Percentiles rank a stretch among this genome's conserved stretches.
These are phyloP conservation scores for Lepidotrigona ventralis DNA, from an alignment of 1,140 invertebrate genomes.

Conservation along the genomic window DNA sequence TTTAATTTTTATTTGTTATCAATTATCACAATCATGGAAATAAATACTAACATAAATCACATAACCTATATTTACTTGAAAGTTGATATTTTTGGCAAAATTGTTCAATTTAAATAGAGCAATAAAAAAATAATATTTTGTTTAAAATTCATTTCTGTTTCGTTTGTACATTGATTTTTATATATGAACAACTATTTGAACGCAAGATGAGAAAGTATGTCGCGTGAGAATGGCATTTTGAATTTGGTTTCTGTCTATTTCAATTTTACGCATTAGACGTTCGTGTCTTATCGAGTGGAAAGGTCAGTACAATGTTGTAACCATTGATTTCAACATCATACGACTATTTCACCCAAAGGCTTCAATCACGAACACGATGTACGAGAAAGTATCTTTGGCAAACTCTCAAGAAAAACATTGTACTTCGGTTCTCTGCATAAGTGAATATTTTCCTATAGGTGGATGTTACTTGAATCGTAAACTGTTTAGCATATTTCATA, in stretches of 20 bases:
- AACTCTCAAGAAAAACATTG: background rate
- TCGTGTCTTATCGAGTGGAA: background rate
- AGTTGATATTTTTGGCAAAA: no score
- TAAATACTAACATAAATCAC: no score
- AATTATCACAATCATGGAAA: no score
- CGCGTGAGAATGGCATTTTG: background rate
- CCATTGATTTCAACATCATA: background rate
- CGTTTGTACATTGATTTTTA: background rate
- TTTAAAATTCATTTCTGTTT: no score
- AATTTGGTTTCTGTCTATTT: background rate
- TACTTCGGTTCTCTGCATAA: background rate
- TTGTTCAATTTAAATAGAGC: no score
- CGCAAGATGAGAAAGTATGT: background rate
- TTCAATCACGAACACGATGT: background rate
- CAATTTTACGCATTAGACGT: conserved; percentile 15
- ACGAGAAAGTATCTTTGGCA: background rate
- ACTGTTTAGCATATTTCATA: background rate
- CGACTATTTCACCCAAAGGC: background rate
- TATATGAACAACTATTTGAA: no score
- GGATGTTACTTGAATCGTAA: background rate
- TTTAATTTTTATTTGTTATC: no score
- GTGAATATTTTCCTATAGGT: background rate
- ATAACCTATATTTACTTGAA: no score
- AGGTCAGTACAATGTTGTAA: background rate
- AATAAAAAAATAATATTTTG: no score